Conservation (phyloP, 92 coral and sea anemone species). For the Actinernus sp. region DNA sequence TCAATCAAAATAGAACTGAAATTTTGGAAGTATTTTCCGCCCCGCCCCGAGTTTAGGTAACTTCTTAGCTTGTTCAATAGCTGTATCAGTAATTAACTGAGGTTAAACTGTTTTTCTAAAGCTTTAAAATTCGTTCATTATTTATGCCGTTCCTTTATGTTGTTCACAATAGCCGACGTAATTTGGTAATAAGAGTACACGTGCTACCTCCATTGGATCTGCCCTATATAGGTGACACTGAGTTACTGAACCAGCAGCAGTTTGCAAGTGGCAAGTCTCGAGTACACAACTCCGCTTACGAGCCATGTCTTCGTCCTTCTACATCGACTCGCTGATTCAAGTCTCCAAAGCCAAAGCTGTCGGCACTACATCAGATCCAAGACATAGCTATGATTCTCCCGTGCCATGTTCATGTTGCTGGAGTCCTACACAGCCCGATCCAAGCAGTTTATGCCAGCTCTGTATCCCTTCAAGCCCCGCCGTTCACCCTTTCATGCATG, state of each 20-base stretch:
- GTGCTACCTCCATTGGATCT: constrained; percentile 67
- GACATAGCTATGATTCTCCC: constrained; percentile 79
- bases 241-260: constrained; percentile 45
- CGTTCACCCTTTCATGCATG: constrained; percentile 86
- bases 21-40: too few species aligned
- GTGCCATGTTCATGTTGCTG: constrained; percentile 98
- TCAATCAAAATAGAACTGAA: too few species aligned
- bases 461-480: constrained; percentile 89
- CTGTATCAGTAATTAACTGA: constrained; percentile 85
- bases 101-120: constrained; percentile 95
- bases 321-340: constrained; percentile 97
- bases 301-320: constrained; percentile 94
- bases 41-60: constrained; percentile 59
- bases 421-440: constrained; percentile 95
- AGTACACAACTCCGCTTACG: constrained; percentile 31
- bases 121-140: constrained; percentile 96
- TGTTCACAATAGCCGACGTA: constrained; percentile 89
- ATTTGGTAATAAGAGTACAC: constrained; percentile 79
- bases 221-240: constrained; percentile 29
- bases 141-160: constrained; percentile 92
- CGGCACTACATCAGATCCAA: constrained; percentile 62
- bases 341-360: constrained; percentile 79
- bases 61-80: constrained; percentile 49
- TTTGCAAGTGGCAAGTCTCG: constrained; percentile 31
- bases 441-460: constrained; percentile 88